Evolutionary conservation across 37 sponge, comb jelly and placozoan genomes (phyloP).

Genomic region (Bolinopsis microptera): DNA sequence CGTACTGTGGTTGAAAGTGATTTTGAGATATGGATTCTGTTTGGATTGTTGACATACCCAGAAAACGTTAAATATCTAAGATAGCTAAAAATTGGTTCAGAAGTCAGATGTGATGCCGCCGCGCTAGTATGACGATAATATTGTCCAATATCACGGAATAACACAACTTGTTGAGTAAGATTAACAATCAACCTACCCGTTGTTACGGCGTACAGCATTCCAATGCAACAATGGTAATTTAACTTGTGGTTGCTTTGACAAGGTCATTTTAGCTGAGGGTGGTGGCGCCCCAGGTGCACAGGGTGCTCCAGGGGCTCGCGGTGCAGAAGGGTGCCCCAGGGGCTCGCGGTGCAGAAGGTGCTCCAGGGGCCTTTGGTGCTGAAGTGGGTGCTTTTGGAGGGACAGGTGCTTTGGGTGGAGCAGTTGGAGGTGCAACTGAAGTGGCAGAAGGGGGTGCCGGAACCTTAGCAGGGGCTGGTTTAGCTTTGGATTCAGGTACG

Average conservation of each 20-base stretch:
- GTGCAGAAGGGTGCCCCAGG: slow-evolving; percentile 18
- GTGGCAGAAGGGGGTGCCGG: not conserved
- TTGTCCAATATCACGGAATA: no score
- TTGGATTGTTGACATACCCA: no score
- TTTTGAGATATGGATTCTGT: no score
- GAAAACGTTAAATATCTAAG: no score
- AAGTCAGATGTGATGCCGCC: no score
- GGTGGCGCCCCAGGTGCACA: not conserved
- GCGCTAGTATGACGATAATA: no score
- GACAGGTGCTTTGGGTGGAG: not conserved
- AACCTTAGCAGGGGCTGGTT: not conserved
- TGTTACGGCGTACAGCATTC: slow-evolving; percentile 1
- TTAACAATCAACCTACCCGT: not conserved
- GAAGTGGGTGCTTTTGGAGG: not conserved
- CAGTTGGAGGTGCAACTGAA: not conserved
- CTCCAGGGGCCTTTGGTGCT: no score
- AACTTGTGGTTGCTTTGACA: slow-evolving; percentile 34
- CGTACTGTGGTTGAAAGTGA: not conserved
- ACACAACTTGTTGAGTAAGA: no score
- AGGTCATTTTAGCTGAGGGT: not conserved
- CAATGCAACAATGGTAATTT: slow-evolving; percentile 58
- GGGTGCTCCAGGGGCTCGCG: not conserved
- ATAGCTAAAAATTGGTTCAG: no score
- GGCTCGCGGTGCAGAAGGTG: not conserved
- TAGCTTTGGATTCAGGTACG: not conserved